Evolutionary conservation across 2,888 invertebrate species (phyloP).

Genomic region (Deilephila elpenor): DNA sequence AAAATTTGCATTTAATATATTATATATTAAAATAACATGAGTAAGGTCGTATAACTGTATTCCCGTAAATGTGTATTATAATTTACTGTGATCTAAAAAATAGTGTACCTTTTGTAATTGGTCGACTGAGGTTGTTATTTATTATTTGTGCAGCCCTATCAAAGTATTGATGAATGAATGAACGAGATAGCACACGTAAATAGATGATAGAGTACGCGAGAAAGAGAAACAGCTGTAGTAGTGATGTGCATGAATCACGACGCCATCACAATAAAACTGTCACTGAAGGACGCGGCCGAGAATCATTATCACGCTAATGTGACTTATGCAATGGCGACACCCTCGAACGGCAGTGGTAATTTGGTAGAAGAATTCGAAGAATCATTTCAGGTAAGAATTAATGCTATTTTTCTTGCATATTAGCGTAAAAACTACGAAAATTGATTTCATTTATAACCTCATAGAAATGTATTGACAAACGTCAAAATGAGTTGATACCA

Average conservation of each 20-base stretch:
- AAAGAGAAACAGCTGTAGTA: constrained; percentile 38
- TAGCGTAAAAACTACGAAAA: constrained; percentile 31
- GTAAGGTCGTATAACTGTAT: too few relatives aligned
- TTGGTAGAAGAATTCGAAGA: constrained; percentile 96
- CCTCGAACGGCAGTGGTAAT: constrained; percentile 93
- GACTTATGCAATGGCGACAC: constrained; percentile 86
- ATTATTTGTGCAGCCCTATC: constrained; percentile 38
- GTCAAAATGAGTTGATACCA: constrained; percentile 70
- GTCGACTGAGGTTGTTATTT: not conserved
- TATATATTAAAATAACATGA: too few relatives aligned
- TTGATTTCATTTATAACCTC: constrained; percentile 60
- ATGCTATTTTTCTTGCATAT: not conserved
- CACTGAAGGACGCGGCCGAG: constrained; percentile 35
- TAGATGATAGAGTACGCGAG: constrained; percentile 34
- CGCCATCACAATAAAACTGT: constrained; percentile 40
- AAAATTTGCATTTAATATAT: too few relatives aligned
- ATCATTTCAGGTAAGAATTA: constrained; percentile 90
- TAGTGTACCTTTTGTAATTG: not conserved
- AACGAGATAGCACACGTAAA: constrained; percentile 34
- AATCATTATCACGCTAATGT: constrained; percentile 36
- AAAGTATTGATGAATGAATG: constrained; percentile 40
- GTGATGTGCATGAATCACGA: constrained; percentile 46
- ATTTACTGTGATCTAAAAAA: too few relatives aligned
- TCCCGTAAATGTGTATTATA: too few relatives aligned
- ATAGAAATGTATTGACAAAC: constrained; percentile 53